These are phyloP conservation scores for Drosophila truncata DNA, from an alignment of 1,140 invertebrate species.

Conservation along the genomic window DNA sequence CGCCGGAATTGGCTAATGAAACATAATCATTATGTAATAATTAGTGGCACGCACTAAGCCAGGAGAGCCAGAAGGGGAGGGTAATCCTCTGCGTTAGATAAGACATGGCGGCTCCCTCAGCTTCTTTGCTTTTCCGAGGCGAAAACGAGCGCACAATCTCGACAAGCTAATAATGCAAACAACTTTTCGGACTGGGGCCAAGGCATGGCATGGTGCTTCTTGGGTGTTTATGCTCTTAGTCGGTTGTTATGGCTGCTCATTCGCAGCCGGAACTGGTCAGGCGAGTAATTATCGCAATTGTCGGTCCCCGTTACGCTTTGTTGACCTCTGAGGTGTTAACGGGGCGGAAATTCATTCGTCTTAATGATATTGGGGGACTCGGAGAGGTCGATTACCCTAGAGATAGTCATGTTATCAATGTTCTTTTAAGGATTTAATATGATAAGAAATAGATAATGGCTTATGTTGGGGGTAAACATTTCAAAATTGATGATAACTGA, in stretches of 20 bases:
- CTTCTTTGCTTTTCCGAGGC: conserved; percentile 26
- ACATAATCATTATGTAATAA: conserved; percentile 82
- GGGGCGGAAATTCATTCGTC: conserved; percentile 42
- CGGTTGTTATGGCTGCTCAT: conserved; percentile 56
- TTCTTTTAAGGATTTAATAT: background rate
- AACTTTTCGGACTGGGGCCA: conserved; percentile 37
- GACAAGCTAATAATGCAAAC: conserved; percentile 80
- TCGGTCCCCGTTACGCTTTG: conserved; percentile 57
- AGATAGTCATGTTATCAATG: background rate
- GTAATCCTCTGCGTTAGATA: conserved; percentile 17
- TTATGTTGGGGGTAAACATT: too few relatives aligned
- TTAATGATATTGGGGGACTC: conserved; percentile 24
- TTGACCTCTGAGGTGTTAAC: conserved; percentile 63
- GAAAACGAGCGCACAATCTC: conserved; percentile 51
- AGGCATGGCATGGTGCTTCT: conserved; percentile 11
- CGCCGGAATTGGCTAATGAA: conserved; percentile 58
- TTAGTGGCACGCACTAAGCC: conserved; percentile 67
- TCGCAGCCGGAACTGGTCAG: conserved; percentile 59
- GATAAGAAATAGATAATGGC: background rate
- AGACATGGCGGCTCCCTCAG: conserved; percentile 5
- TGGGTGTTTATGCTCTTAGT: conserved; percentile 27
- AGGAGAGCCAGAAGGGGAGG: background rate
- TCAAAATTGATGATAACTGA: too few relatives aligned
- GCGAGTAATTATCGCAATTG: conserved; percentile 80
- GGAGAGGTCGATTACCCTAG: background rate